phyloP scores from a whole-genome alignment of 2,797 vertebrate species.

The Apogon talboti region DNA sequence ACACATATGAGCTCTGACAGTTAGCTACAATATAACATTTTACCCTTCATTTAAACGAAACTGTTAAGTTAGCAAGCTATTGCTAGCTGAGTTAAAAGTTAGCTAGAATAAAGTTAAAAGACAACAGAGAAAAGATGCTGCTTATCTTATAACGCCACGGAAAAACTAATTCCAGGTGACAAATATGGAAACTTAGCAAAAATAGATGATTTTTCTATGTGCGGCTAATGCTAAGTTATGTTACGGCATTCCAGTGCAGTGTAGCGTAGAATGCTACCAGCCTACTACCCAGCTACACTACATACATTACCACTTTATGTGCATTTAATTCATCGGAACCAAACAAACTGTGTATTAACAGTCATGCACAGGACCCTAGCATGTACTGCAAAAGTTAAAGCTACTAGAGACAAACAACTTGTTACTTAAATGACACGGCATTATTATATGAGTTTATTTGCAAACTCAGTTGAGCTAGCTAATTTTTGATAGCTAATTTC shows the following conservation, averaged over 20 bases:
- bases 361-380: fast-evolving
- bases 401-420: not conserved
- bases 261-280: slow-evolving; percentile 49
- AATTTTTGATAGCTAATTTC: too few relatives aligned
- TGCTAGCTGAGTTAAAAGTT: too few relatives aligned
- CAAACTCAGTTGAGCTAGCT: too few relatives aligned
- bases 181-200: too few relatives aligned
- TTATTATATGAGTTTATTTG: too few relatives aligned
- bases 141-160: not conserved
- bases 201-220: not conserved
- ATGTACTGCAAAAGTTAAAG: fast-evolving
- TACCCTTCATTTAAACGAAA: too few relatives aligned
- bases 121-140: not conserved
- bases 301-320: not conserved
- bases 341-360: not conserved
- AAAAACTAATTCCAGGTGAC: not conserved
- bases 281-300: not conserved
- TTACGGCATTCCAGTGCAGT: slow-evolving; percentile 37
- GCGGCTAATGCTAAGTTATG: slow-evolving; percentile 6
- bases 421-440: too few relatives aligned
- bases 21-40: too few relatives aligned
- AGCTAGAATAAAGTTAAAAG: not conserved
- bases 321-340: not conserved
- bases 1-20: not conserved
- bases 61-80: too few relatives aligned